These are phyloP conservation scores for Lytechinus variegatus DNA, from an alignment of 35 echinoderm and acorn worm genomes.

Conservation along the genomic window DNA sequence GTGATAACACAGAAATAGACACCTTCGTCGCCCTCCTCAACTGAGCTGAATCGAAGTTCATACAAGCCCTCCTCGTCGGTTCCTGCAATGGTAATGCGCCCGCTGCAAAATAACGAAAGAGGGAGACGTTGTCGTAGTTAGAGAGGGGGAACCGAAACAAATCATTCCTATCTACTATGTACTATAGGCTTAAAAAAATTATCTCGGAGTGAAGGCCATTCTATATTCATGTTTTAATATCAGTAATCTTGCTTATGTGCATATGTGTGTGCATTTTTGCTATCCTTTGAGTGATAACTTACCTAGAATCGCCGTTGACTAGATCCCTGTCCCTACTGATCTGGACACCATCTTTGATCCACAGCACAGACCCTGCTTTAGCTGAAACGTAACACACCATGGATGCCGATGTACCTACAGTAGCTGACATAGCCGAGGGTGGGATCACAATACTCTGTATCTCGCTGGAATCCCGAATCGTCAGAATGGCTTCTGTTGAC, in stretches of 20 bases:
- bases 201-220: too few species aligned
- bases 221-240: too few species aligned
- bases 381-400: constrained; percentile 78
- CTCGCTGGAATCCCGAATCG: constrained; percentile 26
- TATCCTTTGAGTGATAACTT: not conserved
- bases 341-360: constrained; percentile 82
- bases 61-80: constrained; percentile 68
- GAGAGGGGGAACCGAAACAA: not conserved
- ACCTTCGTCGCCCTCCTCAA: constrained; percentile 59
- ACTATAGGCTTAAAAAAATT: too few species aligned
- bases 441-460: constrained; percentile 64
- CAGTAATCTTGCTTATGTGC: too few species aligned
- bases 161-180: not conserved
- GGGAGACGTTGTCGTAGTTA: not conserved
- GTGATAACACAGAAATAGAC: constrained; percentile 73
- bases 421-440: constrained; percentile 61
- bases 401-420: constrained; percentile 59
- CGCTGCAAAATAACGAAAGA: not conserved
- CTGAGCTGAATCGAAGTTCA: constrained; percentile 64
- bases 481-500: constrained; percentile 54
- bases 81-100: constrained; percentile 71
- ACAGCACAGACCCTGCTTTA: constrained; percentile 65
- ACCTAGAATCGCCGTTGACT: not conserved
- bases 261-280: too few species aligned
- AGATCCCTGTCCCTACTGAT: constrained; percentile 55